Conservation (phyloP, 1,140 invertebrate species). For the Yoshiicerus persimilis region DNA sequence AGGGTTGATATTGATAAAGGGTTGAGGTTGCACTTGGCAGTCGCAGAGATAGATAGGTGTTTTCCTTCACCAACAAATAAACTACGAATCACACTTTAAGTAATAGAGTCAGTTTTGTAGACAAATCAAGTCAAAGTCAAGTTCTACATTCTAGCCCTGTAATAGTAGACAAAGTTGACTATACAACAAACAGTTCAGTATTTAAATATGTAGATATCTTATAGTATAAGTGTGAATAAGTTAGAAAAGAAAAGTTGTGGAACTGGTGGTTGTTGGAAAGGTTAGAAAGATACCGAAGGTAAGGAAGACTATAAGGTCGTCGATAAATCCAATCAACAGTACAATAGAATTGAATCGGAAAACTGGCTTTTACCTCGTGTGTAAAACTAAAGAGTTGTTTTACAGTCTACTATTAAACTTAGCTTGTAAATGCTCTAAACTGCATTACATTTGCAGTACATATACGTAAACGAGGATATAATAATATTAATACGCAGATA, state of each 20-base stretch:
- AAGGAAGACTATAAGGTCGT: not conserved
- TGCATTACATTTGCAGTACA: not conserved
- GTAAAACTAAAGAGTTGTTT: not conserved
- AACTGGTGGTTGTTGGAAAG: not conserved
- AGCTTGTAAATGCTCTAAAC: not conserved
- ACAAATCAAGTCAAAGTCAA: not conserved
- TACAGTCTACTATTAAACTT: not conserved
- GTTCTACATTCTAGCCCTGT: not conserved
- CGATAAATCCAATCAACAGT: constrained; percentile 11
- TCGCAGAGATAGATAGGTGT: no score
- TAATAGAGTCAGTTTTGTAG: not conserved
- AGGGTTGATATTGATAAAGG: no score
- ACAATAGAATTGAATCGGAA: not conserved
- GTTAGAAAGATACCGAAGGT: not conserved
- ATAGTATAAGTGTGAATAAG: not conserved
- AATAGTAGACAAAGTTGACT: not conserved
- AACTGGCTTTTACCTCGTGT: not conserved
- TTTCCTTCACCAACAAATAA: not conserved
- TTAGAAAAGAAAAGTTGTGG: constrained; percentile 1
- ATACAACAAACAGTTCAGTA: not conserved
- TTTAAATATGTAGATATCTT: not conserved
- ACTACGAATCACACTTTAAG: not conserved
- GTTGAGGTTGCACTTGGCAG: no score
- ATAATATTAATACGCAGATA: not conserved
- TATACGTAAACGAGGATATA: no score